Evolutionary conservation across 2,888 invertebrate genomes (phyloP).

Genomic region (Timema cristinae): DNA sequence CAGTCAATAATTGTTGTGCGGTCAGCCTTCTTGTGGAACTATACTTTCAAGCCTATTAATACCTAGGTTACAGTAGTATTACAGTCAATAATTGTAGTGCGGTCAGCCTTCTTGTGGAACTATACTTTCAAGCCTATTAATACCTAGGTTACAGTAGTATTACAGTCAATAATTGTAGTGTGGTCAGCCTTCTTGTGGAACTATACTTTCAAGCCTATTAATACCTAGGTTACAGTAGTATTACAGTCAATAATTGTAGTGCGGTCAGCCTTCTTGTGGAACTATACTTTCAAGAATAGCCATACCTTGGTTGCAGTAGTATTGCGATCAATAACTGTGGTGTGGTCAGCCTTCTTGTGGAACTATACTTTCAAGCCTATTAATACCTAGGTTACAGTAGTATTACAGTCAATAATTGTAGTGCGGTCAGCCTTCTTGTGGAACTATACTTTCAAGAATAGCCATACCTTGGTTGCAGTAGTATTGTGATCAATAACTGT

Average conservation of each 20-base stretch:
- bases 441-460: conserved; percentile 65
- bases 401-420: conserved; percentile 71
- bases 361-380: conserved; percentile 65
- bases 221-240: conserved; percentile 64
- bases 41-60: no score
- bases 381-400: conserved; percentile 61
- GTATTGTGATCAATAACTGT: conserved; percentile 74
- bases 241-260: conserved; percentile 72
- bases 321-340: conserved; percentile 71
- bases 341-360: conserved; percentile 81
- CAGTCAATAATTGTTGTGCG: conserved; percentile 72
- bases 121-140: conserved; percentile 56
- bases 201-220: conserved; percentile 56
- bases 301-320: conserved; percentile 72
- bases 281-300: no score
- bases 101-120: conserved; percentile 85
- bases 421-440: conserved; percentile 84
- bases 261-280: conserved; percentile 84
- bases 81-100: conserved; percentile 69
- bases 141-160: conserved; percentile 67
- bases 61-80: conserved; percentile 70
- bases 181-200: conserved; percentile 88
- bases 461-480: conserved; percentile 58
- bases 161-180: conserved; percentile 69
- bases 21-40: conserved; percentile 88